These are phyloP conservation scores for Leguminivora glycinivorella DNA, from an alignment of 1,140 invertebrate genomes.

Conservation along the genomic window DNA sequence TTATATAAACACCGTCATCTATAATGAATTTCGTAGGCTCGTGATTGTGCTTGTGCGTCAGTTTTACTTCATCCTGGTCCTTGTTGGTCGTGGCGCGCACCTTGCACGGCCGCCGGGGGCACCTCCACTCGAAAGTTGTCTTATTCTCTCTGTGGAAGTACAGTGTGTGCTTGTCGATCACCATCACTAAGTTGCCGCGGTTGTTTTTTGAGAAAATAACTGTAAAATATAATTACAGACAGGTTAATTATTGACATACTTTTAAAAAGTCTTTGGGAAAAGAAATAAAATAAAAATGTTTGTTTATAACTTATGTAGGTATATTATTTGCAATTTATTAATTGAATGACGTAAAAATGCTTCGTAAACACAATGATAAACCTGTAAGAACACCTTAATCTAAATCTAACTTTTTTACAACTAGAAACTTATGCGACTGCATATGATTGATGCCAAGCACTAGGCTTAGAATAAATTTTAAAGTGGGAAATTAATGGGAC, in stretches of 20 bases:
- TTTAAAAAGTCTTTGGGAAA: too few species aligned
- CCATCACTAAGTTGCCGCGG: conserved; percentile 8
- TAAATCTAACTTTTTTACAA: too few species aligned
- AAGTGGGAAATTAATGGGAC: too few species aligned
- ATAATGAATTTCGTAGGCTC: neutral
- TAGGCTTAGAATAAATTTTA: too few species aligned
- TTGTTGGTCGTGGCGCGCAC: neutral
- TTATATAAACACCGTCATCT: neutral
- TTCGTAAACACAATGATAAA: too few species aligned
- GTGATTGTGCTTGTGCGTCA: neutral
- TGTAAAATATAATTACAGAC: neutral
- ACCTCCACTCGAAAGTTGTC: conserved; percentile 1
- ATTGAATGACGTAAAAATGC: too few species aligned
- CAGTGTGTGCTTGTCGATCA: neutral
- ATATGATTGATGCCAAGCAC: too few species aligned
- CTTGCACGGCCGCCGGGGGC: neutral
- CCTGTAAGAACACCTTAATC: too few species aligned
- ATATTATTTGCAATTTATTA: too few species aligned
- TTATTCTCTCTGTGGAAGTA: conserved; percentile 17
- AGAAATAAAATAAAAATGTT: too few species aligned
- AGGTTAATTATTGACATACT: neutral
- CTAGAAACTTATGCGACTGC: too few species aligned
- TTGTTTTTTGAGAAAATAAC: neutral
- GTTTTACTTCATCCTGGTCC: neutral
- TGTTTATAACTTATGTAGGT: too few species aligned